phyloP scores from a whole-genome alignment of 1,140 invertebrate species.

The Ceratina calcarata region DNA sequence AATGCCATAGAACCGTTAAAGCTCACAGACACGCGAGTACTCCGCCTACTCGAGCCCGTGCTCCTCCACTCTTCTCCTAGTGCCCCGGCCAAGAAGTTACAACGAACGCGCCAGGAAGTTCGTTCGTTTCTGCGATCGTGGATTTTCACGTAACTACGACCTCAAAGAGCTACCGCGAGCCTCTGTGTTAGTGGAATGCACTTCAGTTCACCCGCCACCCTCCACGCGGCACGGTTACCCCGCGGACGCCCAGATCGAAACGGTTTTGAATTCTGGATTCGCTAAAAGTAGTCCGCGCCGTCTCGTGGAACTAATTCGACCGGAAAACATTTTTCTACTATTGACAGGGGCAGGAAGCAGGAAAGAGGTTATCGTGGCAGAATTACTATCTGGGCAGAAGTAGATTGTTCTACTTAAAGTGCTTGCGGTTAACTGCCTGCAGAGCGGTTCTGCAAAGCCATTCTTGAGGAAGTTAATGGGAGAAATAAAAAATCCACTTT shows the following conservation, averaged over 20 bases:
- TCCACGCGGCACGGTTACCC: background rate
- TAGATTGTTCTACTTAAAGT: background rate
- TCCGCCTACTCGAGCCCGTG: conserved; percentile 45
- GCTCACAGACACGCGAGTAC: conserved; percentile 43
- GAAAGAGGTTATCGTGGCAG: background rate
- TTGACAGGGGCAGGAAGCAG: background rate
- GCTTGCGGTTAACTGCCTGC: background rate
- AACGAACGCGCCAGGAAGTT: conserved; percentile 31
- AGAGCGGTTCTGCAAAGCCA: too few species aligned
- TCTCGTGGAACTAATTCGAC: background rate
- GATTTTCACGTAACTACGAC: conserved; percentile 42
- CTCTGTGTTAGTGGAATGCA: conserved; percentile 17
- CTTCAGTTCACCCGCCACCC: background rate
- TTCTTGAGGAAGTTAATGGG: too few species aligned
- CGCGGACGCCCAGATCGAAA: conserved; percentile 28
- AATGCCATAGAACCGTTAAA: conserved; percentile 58
- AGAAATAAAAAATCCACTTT: too few species aligned
- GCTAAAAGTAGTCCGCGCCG: background rate
- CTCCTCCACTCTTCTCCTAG: conserved; percentile 44
- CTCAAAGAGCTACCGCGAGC: background rate
- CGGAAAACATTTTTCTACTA: conserved; percentile 8
- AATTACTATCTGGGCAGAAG: background rate
- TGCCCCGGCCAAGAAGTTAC: conserved; percentile 47
- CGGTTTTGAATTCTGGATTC: conserved; percentile 12
- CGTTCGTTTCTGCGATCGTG: conserved; percentile 42